Evolutionary conservation across 2,888 invertebrate genomes (phyloP).

Genomic region (Stomorhina lunata): DNA sequence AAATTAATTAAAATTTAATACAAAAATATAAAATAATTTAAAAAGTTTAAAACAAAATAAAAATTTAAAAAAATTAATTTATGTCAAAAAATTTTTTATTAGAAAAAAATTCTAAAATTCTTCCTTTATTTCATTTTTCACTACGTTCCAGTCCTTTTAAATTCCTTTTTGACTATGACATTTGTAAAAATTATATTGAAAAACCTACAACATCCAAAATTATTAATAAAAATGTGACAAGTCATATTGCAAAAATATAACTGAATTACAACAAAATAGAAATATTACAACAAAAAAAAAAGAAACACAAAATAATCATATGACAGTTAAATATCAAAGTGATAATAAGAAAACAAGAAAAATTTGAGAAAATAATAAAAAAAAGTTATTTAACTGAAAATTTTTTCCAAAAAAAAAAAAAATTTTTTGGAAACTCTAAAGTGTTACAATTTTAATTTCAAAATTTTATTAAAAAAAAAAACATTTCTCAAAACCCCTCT

Average conservation of each 20-base stretch:
- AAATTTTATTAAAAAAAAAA: no score
- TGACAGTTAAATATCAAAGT: constrained; percentile 40
- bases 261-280: constrained; percentile 41
- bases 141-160: neutral
- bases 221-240: constrained; percentile 34
- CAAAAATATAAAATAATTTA: neutral
- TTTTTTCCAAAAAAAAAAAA: neutral
- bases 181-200: constrained; percentile 33
- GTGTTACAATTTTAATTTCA: no score
- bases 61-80: neutral
- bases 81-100: neutral
- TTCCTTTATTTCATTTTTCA: neutral
- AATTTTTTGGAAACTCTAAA: constrained; percentile 14
- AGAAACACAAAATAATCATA: constrained; percentile 12
- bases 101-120: constrained; percentile 27
- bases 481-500: neutral
- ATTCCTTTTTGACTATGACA: constrained; percentile 36
- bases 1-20: neutral
- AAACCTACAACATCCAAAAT: constrained; percentile 15
- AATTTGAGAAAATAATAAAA: neutral
- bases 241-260: constrained; percentile 24
- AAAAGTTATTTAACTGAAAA: neutral
- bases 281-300: constrained; percentile 55
- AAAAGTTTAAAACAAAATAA: neutral
- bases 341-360: constrained; percentile 56